Conservation (phyloP, 2,888 invertebrate species). For the Sussaba pulchella region DNA sequence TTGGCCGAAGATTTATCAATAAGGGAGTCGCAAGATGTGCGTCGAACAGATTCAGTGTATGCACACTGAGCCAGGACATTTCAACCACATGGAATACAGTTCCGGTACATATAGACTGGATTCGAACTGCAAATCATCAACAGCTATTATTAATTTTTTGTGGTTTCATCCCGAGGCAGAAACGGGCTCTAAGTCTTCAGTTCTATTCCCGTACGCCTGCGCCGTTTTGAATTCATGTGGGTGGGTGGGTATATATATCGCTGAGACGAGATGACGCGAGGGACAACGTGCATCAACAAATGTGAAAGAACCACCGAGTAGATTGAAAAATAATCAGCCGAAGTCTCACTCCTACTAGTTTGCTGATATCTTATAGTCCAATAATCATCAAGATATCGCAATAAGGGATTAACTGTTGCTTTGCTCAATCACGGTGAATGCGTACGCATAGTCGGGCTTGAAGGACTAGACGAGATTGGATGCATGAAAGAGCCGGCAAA, state of each 20-base stretch:
- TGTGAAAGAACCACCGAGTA: too few relatives aligned
- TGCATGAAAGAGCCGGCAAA: too few relatives aligned
- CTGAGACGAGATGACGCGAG: not conserved
- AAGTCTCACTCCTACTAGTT: too few relatives aligned
- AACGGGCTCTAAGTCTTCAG: conserved; percentile 60
- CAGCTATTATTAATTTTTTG: conserved; percentile 60
- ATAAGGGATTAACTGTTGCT: too few relatives aligned
- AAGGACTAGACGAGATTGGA: too few relatives aligned
- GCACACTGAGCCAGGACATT: too few relatives aligned
- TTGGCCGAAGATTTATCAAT: conserved; percentile 39
- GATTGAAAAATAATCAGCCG: too few relatives aligned
- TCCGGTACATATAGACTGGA: conserved; percentile 26
- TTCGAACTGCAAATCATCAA: conserved; percentile 31
- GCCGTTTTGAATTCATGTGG: conserved; percentile 65
- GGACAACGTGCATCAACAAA: too few relatives aligned
- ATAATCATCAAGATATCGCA: too few relatives aligned
- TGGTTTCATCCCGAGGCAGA: conserved; percentile 66
- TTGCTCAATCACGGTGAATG: too few relatives aligned
- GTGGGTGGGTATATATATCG: not conserved
- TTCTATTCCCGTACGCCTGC: conserved; percentile 73
- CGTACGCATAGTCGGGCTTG: too few relatives aligned
- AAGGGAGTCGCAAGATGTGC: conserved; percentile 41
- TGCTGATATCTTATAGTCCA: too few relatives aligned
- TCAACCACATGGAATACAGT: not conserved
- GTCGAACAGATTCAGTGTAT: conserved; percentile 17